Base-by-base conservation (phyloP, 2,888 invertebrate species). In the Cosmia trapezina region DNA sequence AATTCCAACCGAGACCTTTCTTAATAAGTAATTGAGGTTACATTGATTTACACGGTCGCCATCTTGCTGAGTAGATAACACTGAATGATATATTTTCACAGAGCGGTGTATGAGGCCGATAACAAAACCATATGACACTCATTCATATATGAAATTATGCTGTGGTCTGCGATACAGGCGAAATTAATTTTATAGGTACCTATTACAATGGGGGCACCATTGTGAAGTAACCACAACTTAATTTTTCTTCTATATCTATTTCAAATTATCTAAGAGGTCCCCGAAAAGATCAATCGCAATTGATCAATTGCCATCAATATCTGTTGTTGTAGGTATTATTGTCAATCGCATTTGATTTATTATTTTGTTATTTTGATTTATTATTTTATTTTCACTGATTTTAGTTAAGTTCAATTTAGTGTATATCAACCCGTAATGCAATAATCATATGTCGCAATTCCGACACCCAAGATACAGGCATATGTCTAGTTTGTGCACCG, bases 1-100 rank as follows among this genome's bases (percentile, higher is more conserved):
- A 94, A 91, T 95, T 95, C 94, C 95, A 89, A 91, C 86, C 71
- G 89, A 93, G 93, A 94, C 92, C 93, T 94, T 94, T 94, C 94
- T 94, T 94, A 93, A 90, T 93, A 92, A 92, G 89, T 91, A 93
- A 95, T 95, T 94, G 94, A 94, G 95, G 95, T 95, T 95, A 94
- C 93, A 93, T 94, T 95, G 94, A 95, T 95, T 94, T 94, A 93
- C 92, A 89, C 89, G 85, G 88, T 87, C 92, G 94, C 93, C 94
- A 93, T 94, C 92, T 94, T 94, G 91, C 81, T 77, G 76, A 85
- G 88, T 70, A 87, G 93, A 94, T 95, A 94, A 94, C 91, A 83
- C 83, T 87, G 87, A 90, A 91, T 90, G 87, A 88, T 89, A 85
- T 94, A 93, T 95, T 94, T 95, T 92, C 91, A 90, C 89, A 92